These are phyloP conservation scores for Meteorus cinctellus DNA, from an alignment of 2,888 invertebrate species.

Conservation along the genomic window DNA sequence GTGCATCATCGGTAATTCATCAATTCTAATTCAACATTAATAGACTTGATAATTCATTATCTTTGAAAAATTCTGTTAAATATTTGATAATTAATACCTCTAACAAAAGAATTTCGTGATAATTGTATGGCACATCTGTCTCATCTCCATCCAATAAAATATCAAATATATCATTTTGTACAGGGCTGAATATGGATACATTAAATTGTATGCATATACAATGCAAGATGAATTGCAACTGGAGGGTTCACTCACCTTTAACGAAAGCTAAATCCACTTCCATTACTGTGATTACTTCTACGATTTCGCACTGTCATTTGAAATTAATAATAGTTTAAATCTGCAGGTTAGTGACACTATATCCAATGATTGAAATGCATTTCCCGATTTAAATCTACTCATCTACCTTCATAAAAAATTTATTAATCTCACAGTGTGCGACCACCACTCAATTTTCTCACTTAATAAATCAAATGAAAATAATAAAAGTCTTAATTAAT, in stretches of 20 bases:
- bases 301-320: neutral
- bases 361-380: neutral
- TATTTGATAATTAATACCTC: too few relatives aligned
- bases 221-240: neutral
- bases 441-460: neutral
- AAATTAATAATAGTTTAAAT: neutral
- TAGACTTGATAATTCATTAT: too few relatives aligned
- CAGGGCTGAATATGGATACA: neutral
- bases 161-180: too few relatives aligned
- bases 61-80: too few relatives aligned
- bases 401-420: neutral
- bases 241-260: too few relatives aligned
- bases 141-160: too few relatives aligned
- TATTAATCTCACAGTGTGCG: neutral
- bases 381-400: neutral
- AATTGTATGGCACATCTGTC: too few relatives aligned
- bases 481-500: slow-evolving; percentile 13
- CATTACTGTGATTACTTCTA: neutral
- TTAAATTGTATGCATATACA: neutral
- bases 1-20: too few relatives aligned
- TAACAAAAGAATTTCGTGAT: too few relatives aligned
- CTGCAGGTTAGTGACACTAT: neutral
- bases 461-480: neutral
- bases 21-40: too few relatives aligned
- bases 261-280: neutral